Evolutionary conservation across 2,797 vertebrate genomes (phyloP), one percentile per base, ranked within the genome.

Genomic region (Sylvia borin): DNA sequence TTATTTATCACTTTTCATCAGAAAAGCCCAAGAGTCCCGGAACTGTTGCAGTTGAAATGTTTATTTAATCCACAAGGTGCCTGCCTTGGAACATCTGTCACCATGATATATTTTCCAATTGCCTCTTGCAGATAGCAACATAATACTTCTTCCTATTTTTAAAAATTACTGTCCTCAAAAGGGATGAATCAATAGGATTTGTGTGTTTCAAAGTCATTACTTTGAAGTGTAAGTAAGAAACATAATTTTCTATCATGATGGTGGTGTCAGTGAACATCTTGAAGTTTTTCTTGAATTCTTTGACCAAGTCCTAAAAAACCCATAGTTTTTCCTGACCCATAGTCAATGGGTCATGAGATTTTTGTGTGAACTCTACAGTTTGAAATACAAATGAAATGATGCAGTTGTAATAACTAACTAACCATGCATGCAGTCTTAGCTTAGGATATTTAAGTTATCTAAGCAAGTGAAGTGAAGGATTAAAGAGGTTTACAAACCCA

Each of bases 51-150:
- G 42, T 50, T 90, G 66, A 95, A 88, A 65, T 62, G 17, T 66
- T 92, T 94, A 68, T 36, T 89, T 97, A 92, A 92, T 78, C 50
- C 53, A 71, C 31, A 51, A 53, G 32, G 45, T 81, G 22, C 77
- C 21, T 85, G 54, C 71, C 79, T 94, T 65, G 82, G 62, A 65
- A 53, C 34, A 70, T 73, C 60, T 88, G 48, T 64, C 84, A 66
- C 7, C 32, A 31, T 50, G 34, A 74, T 73, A 17, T 54, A 73
- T 47, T 88, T 79, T 91, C 58, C 36, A 76, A 48, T 55, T 74
- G 60, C 53, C 5, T 77, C 17, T 60, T 83, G 48, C 0, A 0
- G 36, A 85, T 81, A 94, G 79, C 21, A 36, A 25, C 1, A 4
- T 7, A 84, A 62, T 48, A 51, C 3, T 61, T 61, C 25, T 40